These are phyloP conservation scores for Drosophila pegasa DNA, from an alignment of 2,888 invertebrate species.

Conservation along the genomic window DNA sequence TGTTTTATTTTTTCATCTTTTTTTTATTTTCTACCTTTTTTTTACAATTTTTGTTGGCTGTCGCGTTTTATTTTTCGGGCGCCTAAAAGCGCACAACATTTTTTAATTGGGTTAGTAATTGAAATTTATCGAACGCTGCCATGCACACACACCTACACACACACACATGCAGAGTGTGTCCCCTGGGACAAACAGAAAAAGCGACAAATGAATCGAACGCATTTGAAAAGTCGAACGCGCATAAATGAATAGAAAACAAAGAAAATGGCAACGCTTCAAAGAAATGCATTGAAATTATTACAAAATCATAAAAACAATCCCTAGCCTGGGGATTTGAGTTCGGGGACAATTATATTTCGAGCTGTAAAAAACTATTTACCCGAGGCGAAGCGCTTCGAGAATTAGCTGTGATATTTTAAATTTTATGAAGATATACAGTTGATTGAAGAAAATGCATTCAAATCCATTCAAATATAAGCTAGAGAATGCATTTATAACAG, in stretches of 20 bases:
- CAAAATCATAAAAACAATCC: not conserved
- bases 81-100: slow-evolving; percentile 77
- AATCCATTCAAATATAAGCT: too few species aligned
- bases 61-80: slow-evolving; percentile 57
- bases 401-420: not conserved
- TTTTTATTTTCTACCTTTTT: slow-evolving; percentile 32
- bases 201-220: slow-evolving; percentile 57
- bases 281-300: slow-evolving; percentile 22
- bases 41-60: slow-evolving; percentile 44
- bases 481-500: too few species aligned
- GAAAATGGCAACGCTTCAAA: slow-evolving; percentile 21
- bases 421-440: not conserved
- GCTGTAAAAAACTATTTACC: not conserved
- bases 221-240: slow-evolving; percentile 37
- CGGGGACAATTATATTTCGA: not conserved
- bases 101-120: slow-evolving; percentile 84
- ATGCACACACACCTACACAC: slow-evolving; percentile 47
- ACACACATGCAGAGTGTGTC: slow-evolving; percentile 34
- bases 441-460: too few species aligned
- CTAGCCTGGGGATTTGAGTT: not conserved
- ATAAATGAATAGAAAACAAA: slow-evolving; percentile 23
- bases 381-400: not conserved
- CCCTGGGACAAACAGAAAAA: slow-evolving; percentile 45
- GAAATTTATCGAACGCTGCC: slow-evolving; percentile 80
- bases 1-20: slow-evolving; percentile 33